Evolutionary conservation across 2,888 invertebrate species (phyloP), one percentile per base, ranked within the genome.

Genomic region (Chloroclystis v-ata): DNA sequence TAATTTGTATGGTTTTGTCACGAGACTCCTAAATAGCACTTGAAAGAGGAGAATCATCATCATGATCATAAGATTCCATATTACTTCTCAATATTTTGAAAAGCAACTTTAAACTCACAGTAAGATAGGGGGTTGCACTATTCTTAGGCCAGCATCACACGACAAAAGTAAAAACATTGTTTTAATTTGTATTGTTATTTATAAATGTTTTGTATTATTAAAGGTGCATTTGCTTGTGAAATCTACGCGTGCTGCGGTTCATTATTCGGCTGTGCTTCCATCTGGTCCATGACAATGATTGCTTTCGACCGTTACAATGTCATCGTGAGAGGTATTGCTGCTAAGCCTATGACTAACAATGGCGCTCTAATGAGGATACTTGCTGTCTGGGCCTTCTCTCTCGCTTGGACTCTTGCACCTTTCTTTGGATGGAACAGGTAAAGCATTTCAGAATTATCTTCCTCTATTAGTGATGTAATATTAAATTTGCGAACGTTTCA

Each of bases 301-400:
- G 95, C 97, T 47, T 90, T 96, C 68, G 97, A 97, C 78, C 91
- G 97, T 61, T 97, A 97, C 90, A 95, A 96, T 75, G 97, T 97
- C 47, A 97, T 97, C 72, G 97, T 97, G 26, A 95, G 95, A 81
- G 95, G 96, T 62, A 90, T 97, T 63, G 92, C 95, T 43, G 97
- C 94, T 9, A 92, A 94, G 65, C 95, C 95, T 16, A 89, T 97
- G 90, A 94, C 94, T 41, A 94, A 92, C 69, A 95, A 93, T 63
- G 92, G 93, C 55, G 95, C 95, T 28, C 80, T 95, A 54, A 75
- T 94, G 37, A 91, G 95, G 66, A 94, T 97, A 59, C 77, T 94
- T 2, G 89, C 91, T 29, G 93, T 96, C 56, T 97, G 97, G 96
- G 39, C 82, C 0, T 93, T 95, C 86, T 90, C 94, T 3, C 77